Percentiles rank a stretch among this genome's conserved stretches.
These are phyloP conservation scores for Agonopterix heracliana DNA, from an alignment of 2,888 invertebrate species.

Conservation along the genomic window DNA sequence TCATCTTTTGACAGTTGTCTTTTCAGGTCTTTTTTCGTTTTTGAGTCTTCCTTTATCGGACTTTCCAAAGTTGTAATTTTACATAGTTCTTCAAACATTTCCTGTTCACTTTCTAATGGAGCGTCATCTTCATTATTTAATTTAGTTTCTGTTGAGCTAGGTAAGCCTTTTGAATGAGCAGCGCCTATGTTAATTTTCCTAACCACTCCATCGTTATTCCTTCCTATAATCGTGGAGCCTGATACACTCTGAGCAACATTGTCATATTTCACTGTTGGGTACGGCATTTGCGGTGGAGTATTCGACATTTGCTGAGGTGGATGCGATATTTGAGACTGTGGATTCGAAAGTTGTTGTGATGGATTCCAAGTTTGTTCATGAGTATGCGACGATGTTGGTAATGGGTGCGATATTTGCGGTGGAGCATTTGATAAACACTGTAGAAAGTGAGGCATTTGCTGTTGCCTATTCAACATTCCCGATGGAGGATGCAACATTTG, in stretches of 20 bases:
- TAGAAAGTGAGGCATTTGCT: no score
- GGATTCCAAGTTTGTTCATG: neutral
- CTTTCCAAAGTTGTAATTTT: conserved; percentile 7
- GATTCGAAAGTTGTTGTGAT: neutral
- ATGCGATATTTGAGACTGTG: neutral
- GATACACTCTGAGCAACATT: neutral
- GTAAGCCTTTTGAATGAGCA: neutral
- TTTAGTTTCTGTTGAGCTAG: neutral
- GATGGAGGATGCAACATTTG: no score
- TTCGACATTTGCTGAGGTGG: neutral
- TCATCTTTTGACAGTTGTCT: neutral
- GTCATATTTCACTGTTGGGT: neutral
- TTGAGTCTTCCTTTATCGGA: neutral
- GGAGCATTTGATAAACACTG: no score
- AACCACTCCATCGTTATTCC: neutral
- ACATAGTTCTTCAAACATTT: conserved; percentile 25
- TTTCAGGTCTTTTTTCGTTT: neutral
- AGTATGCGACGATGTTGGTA: neutral
- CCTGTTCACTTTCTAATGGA: conserved; percentile 13
- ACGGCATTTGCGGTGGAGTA: neutral
- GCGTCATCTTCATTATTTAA: neutral
- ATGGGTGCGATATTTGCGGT: no score
- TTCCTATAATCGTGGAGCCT: conserved; percentile 3
- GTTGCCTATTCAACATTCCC: no score
- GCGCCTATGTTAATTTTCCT: conserved; percentile 1